A percentile compares a stretch with the other conserved stretches of the same genome.
Conservation (phyloP, 2,888 invertebrate species). For the Ectemnius lituratus region DNA sequence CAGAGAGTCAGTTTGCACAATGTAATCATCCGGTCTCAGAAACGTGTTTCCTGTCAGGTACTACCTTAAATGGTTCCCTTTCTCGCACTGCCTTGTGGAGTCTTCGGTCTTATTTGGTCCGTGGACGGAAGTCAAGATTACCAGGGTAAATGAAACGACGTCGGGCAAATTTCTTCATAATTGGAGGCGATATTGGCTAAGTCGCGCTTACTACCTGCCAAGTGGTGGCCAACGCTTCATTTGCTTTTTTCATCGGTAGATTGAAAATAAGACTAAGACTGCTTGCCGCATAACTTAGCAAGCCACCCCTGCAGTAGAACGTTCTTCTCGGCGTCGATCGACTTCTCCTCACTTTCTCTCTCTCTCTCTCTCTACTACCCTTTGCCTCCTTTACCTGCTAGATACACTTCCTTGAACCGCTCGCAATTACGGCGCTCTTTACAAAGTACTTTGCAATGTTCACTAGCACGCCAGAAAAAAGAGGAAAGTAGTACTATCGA, state of each 20-base stretch:
- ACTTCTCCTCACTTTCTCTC: conserved; percentile 24
- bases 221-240: conserved; percentile 7
- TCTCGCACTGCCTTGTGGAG: too few relatives aligned
- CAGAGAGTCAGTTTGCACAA: not conserved
- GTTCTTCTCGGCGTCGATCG: conserved; percentile 39
- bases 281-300: conserved; percentile 28
- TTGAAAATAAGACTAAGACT: conserved; percentile 18
- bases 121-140: not conserved
- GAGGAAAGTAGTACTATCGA: conserved; percentile 9
- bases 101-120: not conserved
- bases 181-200: not conserved
- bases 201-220: not conserved
- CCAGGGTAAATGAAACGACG: not conserved
- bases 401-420: conserved; percentile 48
- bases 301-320: conserved; percentile 12
- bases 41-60: not conserved
- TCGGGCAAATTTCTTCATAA: not conserved
- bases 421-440: conserved; percentile 44
- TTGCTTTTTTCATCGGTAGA: conserved; percentile 27
- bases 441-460: conserved; percentile 36
- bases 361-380: conserved; percentile 25
- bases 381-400: conserved; percentile 36
- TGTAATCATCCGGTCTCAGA: not conserved
- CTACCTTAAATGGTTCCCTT: not conserved
- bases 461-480: conserved; percentile 11